These are phyloP conservation scores for Rhadina sibilatrix DNA, from an alignment of 2,113 vertebrate species.

Conservation along the genomic window DNA sequence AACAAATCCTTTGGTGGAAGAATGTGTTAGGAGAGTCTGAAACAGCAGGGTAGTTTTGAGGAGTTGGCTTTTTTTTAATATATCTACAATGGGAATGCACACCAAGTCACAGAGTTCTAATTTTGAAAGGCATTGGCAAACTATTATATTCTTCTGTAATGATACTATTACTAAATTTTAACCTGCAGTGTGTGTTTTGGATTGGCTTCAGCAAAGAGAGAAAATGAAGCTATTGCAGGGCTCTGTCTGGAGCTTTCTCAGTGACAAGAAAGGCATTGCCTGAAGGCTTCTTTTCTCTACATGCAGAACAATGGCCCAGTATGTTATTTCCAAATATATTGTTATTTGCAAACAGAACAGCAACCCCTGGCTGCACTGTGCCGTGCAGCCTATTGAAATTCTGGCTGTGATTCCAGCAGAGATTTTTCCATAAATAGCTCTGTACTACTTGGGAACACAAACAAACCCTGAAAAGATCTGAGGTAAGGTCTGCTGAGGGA, in stretches of 20 bases:
- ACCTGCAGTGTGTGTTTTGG: background rate
- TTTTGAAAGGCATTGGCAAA: background rate
- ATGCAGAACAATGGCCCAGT: conserved; percentile 36
- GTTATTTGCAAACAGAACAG: conserved; percentile 59
- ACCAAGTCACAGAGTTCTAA: background rate
- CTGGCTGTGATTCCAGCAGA: conserved; percentile 50
- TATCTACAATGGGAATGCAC: background rate
- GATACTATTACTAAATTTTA: background rate
- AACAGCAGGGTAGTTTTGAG: background rate
- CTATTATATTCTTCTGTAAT: background rate
- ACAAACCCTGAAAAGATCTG: background rate
- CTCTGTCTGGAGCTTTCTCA: background rate
- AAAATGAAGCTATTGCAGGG: background rate
- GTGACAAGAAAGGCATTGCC: conserved; percentile 14
- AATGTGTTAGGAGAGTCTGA: background rate
- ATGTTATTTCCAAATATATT: conserved; percentile 55
- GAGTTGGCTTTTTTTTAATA: background rate
- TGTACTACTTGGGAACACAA: conserved; percentile 16
- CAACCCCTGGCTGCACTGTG: conserved; percentile 22
- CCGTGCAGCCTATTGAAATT: conserved; percentile 50
- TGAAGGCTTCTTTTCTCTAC: background rate
- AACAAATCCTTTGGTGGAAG: background rate
- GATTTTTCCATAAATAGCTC: conserved; percentile 64
- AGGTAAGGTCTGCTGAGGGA: background rate
- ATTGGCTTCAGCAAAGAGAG: background rate